Percentiles rank a stretch among this genome's conserved stretches.
phyloP scores from a whole-genome alignment of 2,797 vertebrate species.

The Hippopotamyrus pictus region DNA sequence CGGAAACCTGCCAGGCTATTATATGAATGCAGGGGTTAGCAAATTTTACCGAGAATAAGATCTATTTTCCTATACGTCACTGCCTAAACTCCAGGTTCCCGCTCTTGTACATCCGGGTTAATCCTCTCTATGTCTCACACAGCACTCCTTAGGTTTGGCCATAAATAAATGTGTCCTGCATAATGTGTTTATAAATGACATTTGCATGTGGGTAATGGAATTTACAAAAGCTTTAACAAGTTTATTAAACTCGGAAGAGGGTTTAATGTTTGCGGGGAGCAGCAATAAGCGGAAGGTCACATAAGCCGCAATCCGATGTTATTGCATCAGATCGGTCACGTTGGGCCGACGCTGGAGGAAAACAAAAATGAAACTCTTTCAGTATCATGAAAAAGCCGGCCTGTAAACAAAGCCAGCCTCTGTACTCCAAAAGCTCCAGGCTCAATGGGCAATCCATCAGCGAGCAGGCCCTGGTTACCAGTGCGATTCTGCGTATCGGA shows the following conservation, averaged over 20 bases:
- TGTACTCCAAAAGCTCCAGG: background rate
- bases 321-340: background rate
- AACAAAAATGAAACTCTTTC: background rate
- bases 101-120: constrained; percentile 15
- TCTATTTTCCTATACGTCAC: constrained; percentile 42
- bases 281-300: background rate
- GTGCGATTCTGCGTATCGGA: background rate
- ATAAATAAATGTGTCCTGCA: background rate
- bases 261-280: background rate
- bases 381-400: background rate
- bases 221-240: background rate
- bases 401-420: background rate
- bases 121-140: background rate
- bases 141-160: background rate
- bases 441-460: background rate
- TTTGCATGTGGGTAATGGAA: background rate
- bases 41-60: constrained; percentile 28
- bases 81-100: background rate
- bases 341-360: background rate
- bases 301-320: background rate
- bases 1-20: constrained; percentile 30
- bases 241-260: background rate
- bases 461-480: background rate
- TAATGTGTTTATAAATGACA: background rate
- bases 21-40: constrained; percentile 14